Conservation (phyloP, 2,888 invertebrate species). For the Zaprionus lineosus region DNA sequence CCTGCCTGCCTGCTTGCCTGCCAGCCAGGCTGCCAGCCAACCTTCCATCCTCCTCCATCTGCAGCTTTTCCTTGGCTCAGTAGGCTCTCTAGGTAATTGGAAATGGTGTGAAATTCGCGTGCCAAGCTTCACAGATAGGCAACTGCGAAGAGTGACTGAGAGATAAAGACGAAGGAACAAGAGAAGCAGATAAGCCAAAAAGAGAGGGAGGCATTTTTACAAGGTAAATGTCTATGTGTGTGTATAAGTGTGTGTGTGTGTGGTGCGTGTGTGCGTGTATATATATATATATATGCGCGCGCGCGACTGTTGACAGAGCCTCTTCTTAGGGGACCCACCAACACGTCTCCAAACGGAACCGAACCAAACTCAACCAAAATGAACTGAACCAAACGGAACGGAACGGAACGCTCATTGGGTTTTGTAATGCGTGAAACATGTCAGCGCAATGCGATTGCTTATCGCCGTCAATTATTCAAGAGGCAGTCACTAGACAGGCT, state of each 20-base stretch:
- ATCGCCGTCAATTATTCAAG: constrained; percentile 77
- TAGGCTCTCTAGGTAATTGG: constrained; percentile 57
- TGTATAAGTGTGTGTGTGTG: too few relatives aligned
- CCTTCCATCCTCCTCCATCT: constrained; percentile 5
- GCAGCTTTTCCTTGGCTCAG: background rate
- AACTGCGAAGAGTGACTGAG: too few relatives aligned
- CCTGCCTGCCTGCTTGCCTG: constrained; percentile 16
- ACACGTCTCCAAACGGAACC: constrained; percentile 30
- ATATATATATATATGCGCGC: too few relatives aligned
- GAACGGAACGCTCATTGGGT: constrained; percentile 49
- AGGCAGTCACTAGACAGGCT: constrained; percentile 51
- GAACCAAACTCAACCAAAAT: constrained; percentile 3
- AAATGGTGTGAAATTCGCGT: constrained; percentile 78
- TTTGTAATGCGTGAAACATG: constrained; percentile 80
- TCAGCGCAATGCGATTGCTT: constrained; percentile 79
- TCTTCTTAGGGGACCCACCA: constrained; percentile 49
- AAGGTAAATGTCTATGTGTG: constrained; percentile 1
- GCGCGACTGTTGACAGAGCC: constrained; percentile 37
- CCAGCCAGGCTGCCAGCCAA: constrained; percentile 23
- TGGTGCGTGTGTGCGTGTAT: too few relatives aligned
- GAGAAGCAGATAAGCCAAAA: too few relatives aligned
- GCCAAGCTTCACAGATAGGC: constrained; percentile 39
- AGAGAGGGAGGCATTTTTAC: background rate
- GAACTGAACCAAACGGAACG: constrained; percentile 10
- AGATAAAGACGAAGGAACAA: background rate